A percentile compares a stretch with the other conserved stretches of the same genome.
Conservation (phyloP, 2,888 invertebrate genomes). For the Drosophila melanosoma region DNA sequence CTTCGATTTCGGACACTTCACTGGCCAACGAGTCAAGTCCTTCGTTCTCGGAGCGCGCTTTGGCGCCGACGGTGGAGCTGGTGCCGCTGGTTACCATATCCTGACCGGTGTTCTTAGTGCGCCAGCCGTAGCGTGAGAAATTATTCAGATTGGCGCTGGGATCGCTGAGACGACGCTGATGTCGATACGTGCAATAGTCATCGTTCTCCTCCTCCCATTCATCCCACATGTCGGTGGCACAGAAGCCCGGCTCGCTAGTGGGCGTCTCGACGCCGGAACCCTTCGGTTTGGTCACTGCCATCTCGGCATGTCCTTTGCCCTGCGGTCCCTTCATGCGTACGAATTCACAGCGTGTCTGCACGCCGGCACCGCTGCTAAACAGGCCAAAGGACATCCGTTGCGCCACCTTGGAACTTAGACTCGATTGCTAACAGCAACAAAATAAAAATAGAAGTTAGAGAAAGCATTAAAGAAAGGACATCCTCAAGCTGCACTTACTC, state of each 20-base stretch:
- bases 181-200: constrained; percentile 92
- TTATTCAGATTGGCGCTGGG: constrained; percentile 95
- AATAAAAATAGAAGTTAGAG: constrained; percentile 54
- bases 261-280: constrained; percentile 98
- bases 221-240: constrained; percentile 95
- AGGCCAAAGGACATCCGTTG: constrained; percentile 98
- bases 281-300: constrained; percentile 97
- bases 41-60: constrained; percentile 95
- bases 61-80: constrained; percentile 87
- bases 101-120: constrained; percentile 86
- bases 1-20: constrained; percentile 96
- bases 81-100: constrained; percentile 87
- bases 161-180: constrained; percentile 93
- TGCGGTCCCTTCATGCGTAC: constrained; percentile 99
- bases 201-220: constrained; percentile 96
- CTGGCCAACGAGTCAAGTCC: constrained; percentile 94
- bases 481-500: constrained; percentile 88
- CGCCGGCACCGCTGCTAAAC: constrained; percentile 90
- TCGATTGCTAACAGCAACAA: constrained; percentile 89
- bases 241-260: constrained; percentile 94
- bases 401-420: constrained; percentile 96
- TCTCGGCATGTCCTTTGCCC: constrained; percentile 98
- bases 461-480: not conserved
- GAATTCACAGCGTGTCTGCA: constrained; percentile 96
- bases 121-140: constrained; percentile 93